phyloP scores from a whole-genome alignment of 2,888 invertebrate species.

The Tetropium fuscum region DNA sequence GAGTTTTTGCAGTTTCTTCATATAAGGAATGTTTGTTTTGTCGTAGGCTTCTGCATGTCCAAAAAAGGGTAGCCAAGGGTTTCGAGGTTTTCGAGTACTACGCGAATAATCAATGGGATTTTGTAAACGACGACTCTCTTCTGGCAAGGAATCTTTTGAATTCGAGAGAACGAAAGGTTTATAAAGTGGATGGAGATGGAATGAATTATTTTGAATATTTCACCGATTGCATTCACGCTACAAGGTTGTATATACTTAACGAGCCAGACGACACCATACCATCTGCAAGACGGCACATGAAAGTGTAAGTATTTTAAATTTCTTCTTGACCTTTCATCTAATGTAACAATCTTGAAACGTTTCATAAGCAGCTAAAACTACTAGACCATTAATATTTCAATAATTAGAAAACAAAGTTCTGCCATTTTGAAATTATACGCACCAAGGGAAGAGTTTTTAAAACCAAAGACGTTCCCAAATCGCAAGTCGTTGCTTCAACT shows the following conservation, averaged over 20 bases:
- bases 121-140: constrained; percentile 77
- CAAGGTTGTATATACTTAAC: constrained; percentile 84
- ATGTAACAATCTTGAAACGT: no score
- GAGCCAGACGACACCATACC: constrained; percentile 86
- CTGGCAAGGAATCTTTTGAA: constrained; percentile 73
- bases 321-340: no score
- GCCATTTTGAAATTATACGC: no score
- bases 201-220: constrained; percentile 86
- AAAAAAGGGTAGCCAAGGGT: constrained; percentile 85
- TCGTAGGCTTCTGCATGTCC: constrained; percentile 82
- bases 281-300: constrained; percentile 83
- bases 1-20: not conserved
- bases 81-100: constrained; percentile 93
- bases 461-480: no score
- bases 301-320: constrained; percentile 72
- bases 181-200: constrained; percentile 78
- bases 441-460: no score
- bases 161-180: constrained; percentile 73
- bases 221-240: constrained; percentile 83
- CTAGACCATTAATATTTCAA: no score
- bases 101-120: constrained; percentile 93
- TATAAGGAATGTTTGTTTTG: not conserved
- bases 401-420: no score
- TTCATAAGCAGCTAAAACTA: no score
- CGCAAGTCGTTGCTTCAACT: no score